Base-by-base conservation (phyloP, 2,797 vertebrate species). In the Oryzias dopingdopingensis region DNA sequence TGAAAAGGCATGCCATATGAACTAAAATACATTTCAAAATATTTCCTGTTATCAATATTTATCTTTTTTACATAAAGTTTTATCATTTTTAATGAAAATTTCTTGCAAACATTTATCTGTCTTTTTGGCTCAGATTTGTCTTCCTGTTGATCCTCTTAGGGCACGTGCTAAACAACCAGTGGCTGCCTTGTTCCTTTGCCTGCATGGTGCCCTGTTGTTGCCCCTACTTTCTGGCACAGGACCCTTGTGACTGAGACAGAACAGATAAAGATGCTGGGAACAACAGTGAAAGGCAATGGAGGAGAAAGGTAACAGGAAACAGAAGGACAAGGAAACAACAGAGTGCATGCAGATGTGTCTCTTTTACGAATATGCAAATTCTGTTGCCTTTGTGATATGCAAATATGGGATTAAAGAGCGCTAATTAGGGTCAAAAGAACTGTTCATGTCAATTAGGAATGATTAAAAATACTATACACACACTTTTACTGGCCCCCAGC, bases 351-450 rank as follows among this genome's bases (percentile, higher is more conserved):
- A 92, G 91, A 92, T 88, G 89, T 88, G 90, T 91, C 92, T 95
- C 92, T 90, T 93, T 95, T 95, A 94, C 91, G 94, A 94, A 93
- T 95, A 96, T 95, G 94, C 92, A 94, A 94, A 96, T 96, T 83
- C 72, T 84, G 84, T 90, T 92, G 92, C 92, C 93, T 94, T 95
- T 95, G 93, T 96, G 93, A 93, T 94, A 95, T 94, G 93, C 92
- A 95, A 95, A 95, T 94, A 86, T 86, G 90, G 93, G 92, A 95
- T 92, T 94, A 94, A 91, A 94, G 92, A 92, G 90, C 83, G 80
- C 94, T 96, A 96, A 96, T 96, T 95, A 95, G 94, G 95, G 94
- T 95, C 94, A 95, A 95, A 95, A 93, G 93, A 93, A 92, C 87
- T 92, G 92, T 93, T 93, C 91, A 88, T 91, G 92, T 93, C 92